These are phyloP conservation scores for Falco berigora DNA, from an alignment of 2,797 vertebrate genomes.

Conservation along the genomic window DNA sequence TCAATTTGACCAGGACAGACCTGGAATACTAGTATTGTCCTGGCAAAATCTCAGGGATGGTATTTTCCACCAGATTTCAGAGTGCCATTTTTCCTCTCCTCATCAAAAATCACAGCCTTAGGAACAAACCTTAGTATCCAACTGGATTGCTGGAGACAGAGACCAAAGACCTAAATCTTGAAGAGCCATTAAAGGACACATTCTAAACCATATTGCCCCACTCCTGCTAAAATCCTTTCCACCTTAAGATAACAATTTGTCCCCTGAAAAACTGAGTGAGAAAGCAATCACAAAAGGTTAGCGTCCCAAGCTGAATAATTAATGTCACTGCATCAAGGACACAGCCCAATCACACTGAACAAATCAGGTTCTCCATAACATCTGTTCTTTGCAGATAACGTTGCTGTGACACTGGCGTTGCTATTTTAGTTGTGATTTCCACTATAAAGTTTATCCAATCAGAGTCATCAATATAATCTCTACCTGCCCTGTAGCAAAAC, in stretches of 20 bases:
- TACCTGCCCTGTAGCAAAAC: background rate
- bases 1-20: background rate
- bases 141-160: background rate
- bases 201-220: background rate
- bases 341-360: background rate
- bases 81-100: background rate
- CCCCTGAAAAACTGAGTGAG: background rate
- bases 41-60: background rate
- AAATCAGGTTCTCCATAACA: background rate
- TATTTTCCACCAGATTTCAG: background rate
- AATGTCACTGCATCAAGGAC: background rate
- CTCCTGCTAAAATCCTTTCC: background rate
- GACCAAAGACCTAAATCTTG: background rate
- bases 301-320: background rate
- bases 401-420: background rate
- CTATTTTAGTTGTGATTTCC: background rate
- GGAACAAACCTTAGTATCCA: background rate
- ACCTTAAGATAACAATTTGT: background rate
- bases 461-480: background rate
- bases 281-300: background rate
- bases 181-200: background rate
- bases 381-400: background rate
- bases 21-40: background rate
- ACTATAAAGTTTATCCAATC: background rate
- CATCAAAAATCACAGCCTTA: background rate